A percentile compares a stretch with the other conserved stretches of the same genome.
Evolutionary conservation across 2,888 invertebrate genomes (phyloP).

Genomic region (Frankliniella intonsa): DNA sequence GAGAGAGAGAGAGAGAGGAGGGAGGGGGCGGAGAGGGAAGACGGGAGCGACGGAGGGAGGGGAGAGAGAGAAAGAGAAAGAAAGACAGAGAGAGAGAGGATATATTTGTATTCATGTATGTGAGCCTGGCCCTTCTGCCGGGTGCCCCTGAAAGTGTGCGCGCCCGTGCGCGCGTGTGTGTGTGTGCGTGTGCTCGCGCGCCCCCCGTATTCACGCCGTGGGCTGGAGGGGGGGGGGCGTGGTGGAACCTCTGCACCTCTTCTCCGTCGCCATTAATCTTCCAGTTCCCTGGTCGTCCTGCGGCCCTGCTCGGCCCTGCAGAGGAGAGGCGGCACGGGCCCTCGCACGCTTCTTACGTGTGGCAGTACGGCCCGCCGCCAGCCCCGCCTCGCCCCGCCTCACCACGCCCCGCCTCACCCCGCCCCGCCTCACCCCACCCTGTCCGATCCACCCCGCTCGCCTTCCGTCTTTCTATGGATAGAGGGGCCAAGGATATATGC

Average conservation of each 20-base stretch:
- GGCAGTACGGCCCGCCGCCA: background rate
- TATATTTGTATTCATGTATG: background rate
- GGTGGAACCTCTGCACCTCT: too few species aligned
- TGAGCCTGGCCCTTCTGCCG: background rate
- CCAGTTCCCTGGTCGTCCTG: too few species aligned
- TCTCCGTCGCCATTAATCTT: too few species aligned
- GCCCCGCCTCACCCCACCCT: background rate
- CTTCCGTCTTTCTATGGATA: background rate
- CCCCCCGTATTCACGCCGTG: too few species aligned
- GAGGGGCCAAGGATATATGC: too few species aligned
- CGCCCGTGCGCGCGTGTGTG: background rate
- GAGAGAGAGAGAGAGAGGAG: conserved; percentile 19
- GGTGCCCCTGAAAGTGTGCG: background rate
- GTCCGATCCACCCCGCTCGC: background rate
- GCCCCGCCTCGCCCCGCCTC: background rate
- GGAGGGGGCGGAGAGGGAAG: background rate
- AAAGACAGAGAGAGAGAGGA: background rate
- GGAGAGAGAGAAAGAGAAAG: conserved; percentile 4
- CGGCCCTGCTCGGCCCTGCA: too few species aligned
- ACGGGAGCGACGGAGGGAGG: background rate
- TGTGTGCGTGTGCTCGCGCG: background rate
- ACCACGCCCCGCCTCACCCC: background rate
- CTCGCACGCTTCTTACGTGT: too few species aligned
- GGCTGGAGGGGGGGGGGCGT: too few species aligned
- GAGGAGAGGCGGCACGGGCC: too few species aligned